phyloP scores from a whole-genome alignment of 2,797 vertebrate genomes.

The Alcedo atthis region DNA sequence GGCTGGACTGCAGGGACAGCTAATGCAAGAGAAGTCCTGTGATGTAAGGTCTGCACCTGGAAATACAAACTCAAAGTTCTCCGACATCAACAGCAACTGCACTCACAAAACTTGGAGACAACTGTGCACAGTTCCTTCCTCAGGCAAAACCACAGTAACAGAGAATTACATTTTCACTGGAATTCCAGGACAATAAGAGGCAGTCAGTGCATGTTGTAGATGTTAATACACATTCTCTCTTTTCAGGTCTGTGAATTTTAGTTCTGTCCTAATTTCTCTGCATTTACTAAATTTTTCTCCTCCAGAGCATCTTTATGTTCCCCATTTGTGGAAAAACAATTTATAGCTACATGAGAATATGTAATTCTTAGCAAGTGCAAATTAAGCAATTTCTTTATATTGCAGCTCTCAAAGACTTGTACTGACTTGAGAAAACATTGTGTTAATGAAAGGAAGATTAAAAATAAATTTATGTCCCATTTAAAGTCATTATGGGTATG shows the following conservation, averaged over 20 bases:
- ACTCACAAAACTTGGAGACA: background rate
- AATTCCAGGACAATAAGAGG: background rate
- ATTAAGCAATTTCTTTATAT: slow-evolving; percentile 12
- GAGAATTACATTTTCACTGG: background rate
- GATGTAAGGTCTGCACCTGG: background rate
- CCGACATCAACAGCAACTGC: background rate
- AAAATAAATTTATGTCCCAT: background rate
- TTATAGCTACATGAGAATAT: background rate
- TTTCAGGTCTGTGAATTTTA: background rate
- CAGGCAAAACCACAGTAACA: accelerated
- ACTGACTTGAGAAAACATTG: slow-evolving; percentile 28
- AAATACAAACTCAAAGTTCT: background rate
- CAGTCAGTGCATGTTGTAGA: background rate
- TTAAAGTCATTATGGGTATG: background rate
- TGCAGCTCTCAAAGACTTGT: slow-evolving; percentile 6
- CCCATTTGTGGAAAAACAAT: background rate
- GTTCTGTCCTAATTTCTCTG: background rate
- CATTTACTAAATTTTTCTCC: background rate
- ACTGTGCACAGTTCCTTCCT: background rate
- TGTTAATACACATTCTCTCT: background rate
- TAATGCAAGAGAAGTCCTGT: accelerated
- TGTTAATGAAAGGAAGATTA: slow-evolving; percentile 35
- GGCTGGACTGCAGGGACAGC: background rate
- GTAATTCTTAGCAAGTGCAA: background rate
- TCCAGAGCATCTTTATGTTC: background rate